A percentile compares a stretch with the other conserved stretches of the same genome.
phyloP scores from a whole-genome alignment of 2,888 invertebrate genomes.

The Tenthredo amoena region DNA sequence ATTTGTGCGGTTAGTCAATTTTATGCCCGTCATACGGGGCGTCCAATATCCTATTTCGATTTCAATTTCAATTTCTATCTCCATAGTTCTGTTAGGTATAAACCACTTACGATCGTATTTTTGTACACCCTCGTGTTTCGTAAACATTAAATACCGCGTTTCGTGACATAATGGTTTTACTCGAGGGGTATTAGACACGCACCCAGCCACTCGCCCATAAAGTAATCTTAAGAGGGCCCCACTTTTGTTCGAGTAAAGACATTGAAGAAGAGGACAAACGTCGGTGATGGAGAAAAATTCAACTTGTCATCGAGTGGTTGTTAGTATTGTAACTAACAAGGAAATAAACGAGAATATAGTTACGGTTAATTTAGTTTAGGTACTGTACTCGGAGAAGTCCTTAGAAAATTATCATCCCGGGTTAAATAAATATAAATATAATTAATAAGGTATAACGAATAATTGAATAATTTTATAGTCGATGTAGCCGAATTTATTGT shows the following conservation, averaged over 20 bases:
- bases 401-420: not conserved
- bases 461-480: not conserved
- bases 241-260: constrained; percentile 17
- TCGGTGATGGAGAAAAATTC: not conserved
- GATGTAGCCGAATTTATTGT: not conserved
- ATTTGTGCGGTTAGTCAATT: constrained; percentile 46
- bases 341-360: not conserved
- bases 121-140: constrained; percentile 25
- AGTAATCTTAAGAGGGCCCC: constrained; percentile 35
- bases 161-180: constrained; percentile 42
- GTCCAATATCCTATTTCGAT: constrained; percentile 38
- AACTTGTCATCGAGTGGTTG: not conserved
- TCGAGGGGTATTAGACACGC: constrained; percentile 31
- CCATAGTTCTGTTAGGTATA: not conserved
- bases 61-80: constrained; percentile 43
- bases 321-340: not conserved
- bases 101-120: constrained; percentile 19
- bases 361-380: not conserved
- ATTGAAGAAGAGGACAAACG: not conserved
- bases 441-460: not conserved
- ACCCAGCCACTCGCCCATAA: not conserved
- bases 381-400: not conserved
- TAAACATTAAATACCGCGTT: constrained; percentile 35
- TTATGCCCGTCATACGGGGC: constrained; percentile 9
- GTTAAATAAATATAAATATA: not conserved